Conservation (phyloP, 1,140 invertebrate species). For the Drosophila athabasca region DNA sequence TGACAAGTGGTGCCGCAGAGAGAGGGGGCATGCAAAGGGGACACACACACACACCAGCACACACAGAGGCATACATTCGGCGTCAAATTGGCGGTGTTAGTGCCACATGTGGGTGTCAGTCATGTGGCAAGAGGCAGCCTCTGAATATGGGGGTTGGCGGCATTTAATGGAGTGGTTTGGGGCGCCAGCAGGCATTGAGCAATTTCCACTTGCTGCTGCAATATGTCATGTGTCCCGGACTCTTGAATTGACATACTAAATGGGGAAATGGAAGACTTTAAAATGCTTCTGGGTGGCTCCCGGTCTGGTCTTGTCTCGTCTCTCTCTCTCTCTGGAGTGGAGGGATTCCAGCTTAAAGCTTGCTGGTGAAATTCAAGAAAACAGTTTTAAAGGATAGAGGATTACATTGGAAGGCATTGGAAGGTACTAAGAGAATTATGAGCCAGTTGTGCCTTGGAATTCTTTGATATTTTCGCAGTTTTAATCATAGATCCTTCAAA, state of each 20-base stretch:
- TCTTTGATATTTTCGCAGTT: too few species aligned
- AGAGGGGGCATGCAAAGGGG: not conserved
- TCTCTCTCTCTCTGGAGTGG: too few species aligned
- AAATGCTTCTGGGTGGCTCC: conserved; percentile 28
- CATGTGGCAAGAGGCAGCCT: conserved; percentile 40
- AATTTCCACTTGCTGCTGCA: conserved; percentile 61
- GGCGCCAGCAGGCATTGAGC: conserved; percentile 34
- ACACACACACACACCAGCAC: conserved; percentile 27
- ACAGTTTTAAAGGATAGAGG: too few species aligned
- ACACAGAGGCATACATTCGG: conserved; percentile 45
- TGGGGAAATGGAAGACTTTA: conserved; percentile 42
- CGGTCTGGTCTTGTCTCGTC: too few species aligned
- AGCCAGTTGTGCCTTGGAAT: not conserved
- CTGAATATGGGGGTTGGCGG: conserved; percentile 11
- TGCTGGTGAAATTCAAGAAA: too few species aligned
- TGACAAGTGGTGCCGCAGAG: conserved; percentile 45
- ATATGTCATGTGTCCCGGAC: conserved; percentile 34
- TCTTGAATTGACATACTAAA: conserved; percentile 76
- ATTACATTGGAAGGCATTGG: too few species aligned
- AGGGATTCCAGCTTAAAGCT: too few species aligned
- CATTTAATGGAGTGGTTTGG: conserved; percentile 29
- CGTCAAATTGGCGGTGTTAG: conserved; percentile 81
- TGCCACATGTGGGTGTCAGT: conserved; percentile 74
- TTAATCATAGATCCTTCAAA: too few species aligned
- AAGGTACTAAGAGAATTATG: too few species aligned